Conservation (phyloP, 2,797 vertebrate species). For the Aratinga solstitialis region DNA sequence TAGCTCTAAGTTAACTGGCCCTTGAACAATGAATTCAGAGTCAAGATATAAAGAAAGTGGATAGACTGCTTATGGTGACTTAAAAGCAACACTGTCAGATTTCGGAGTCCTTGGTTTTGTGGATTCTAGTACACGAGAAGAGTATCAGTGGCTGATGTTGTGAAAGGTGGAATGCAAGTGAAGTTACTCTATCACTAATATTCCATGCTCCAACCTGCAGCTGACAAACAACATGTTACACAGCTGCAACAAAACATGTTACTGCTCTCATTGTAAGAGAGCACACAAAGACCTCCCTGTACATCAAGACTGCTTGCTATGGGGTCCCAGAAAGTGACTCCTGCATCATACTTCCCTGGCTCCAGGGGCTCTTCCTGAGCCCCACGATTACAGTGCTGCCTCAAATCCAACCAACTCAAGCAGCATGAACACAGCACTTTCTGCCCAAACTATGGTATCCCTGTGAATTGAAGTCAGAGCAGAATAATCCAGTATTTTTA, state of each 20-base stretch:
- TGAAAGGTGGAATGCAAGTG: neutral
- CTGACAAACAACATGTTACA: neutral
- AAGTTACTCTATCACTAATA: neutral
- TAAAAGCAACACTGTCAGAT: neutral
- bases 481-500: neutral
- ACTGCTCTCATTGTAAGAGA: neutral
- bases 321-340: neutral
- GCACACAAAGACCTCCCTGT: neutral
- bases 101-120: neutral
- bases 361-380: accelerated
- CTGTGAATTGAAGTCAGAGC: neutral
- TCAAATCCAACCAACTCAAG: neutral
- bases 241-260: neutral
- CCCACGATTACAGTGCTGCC: accelerated
- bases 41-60: neutral
- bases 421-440: neutral
- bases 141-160: neutral
- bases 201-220: neutral
- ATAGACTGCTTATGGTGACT: neutral
- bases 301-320: neutral
- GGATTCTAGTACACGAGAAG: neutral
- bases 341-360: neutral
- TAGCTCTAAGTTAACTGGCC: neutral
- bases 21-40: neutral
- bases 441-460: neutral